Evolutionary conservation across 2,113 vertebrate species (phyloP), one percentile per base, ranked within the genome.

Genomic region (Gasterosteus aculeatus): DNA sequence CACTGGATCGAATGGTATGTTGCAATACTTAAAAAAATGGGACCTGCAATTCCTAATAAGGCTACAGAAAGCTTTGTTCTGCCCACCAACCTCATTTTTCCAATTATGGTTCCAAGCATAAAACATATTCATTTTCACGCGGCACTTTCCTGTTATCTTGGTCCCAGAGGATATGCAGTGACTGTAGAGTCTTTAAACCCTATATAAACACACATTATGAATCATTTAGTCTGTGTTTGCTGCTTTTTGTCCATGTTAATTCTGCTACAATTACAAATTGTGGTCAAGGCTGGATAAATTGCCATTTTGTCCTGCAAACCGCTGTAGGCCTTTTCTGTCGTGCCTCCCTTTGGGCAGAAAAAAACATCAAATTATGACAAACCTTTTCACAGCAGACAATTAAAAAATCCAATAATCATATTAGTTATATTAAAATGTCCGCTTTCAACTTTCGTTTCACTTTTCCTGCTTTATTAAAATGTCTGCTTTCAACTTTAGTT

Each of bases 1-100:
- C 72, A 46, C 61, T 75, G 80, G 46, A 74, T 90, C 75, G 87
- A 89, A 85, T 87, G 88, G 81, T 82, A 89, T 82, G 87, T 75
- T 77, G 69, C 84, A 86, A 82, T 84, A 67, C 61, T n/a, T 56
- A 22, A 35, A 39, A 31, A 67, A 85, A 90, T 58, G 49, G 67
- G 76, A 76, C 47, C 63, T 44, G 63, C 78, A 78, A 88, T 85
- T 71, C 75, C 33, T 56, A 85, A 68, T 56, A 54, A 54, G 33
- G 69, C 70, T 5, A 72, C 70, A 63, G 56, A 85, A 81, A 51
- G 39, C 58, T 44, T 35, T 54, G 57, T 70, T 26, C 18, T 67
- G 19, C 64, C 62, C 44, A 59, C 56, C 0, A 16, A 80, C 69
- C 84, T 82, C 44, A 60, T 80, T 54, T 70, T 51, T 58, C 69